phyloP scores from a whole-genome alignment of 2,888 invertebrate species.

The Noctua janthina region DNA sequence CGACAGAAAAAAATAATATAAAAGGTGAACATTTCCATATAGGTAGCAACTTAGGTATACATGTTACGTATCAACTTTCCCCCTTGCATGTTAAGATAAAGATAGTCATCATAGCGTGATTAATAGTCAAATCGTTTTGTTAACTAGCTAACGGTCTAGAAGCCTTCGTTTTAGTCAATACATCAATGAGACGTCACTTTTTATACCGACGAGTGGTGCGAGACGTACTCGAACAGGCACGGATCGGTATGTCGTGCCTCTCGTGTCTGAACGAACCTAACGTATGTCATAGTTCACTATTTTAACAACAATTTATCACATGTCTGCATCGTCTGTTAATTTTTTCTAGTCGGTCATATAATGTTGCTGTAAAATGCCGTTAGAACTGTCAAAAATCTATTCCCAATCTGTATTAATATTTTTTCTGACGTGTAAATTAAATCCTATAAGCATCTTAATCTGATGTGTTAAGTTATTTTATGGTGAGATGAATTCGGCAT shows the following conservation, averaged over 20 bases:
- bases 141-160: constrained; percentile 85
- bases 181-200: constrained; percentile 87
- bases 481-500: constrained; percentile 10
- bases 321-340: constrained; percentile 74
- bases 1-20: neutral
- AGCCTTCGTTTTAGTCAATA: constrained; percentile 82
- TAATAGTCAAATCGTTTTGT: constrained; percentile 83
- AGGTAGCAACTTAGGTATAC: constrained; percentile 22
- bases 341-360: constrained; percentile 70
- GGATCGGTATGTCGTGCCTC: constrained; percentile 76
- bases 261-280: constrained; percentile 73
- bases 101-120: constrained; percentile 79
- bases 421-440: constrained; percentile 18
- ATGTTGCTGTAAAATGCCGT: constrained; percentile 64
- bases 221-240: constrained; percentile 61
- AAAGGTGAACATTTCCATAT: constrained; percentile 2
- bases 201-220: constrained; percentile 72
- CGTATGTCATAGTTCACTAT: constrained; percentile 87
- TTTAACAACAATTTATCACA: constrained; percentile 84
- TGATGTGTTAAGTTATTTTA: constrained; percentile 28
- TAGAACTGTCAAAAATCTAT: constrained; percentile 40
- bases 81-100: constrained; percentile 70
- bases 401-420: constrained; percentile 28
- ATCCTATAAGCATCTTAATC: constrained; percentile 33
- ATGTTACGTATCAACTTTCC: constrained; percentile 35